Evolutionary conservation across 2,797 vertebrate genomes (phyloP).

Genomic region (Sebastes taczanowskii): DNA sequence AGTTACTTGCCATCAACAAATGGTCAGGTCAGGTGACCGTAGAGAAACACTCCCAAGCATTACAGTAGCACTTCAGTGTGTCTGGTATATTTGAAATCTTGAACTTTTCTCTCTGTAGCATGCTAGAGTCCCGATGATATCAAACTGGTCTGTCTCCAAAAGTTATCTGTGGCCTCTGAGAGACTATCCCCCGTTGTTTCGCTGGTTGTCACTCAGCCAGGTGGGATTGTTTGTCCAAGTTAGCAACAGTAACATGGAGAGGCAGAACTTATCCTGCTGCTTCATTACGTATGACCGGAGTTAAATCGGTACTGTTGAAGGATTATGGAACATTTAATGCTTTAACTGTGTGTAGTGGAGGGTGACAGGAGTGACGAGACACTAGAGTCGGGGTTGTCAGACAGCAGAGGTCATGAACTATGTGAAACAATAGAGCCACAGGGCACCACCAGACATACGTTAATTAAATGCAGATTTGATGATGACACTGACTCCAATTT

Average conservation of each 20-base stretch:
- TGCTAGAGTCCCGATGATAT: slow-evolving; percentile 17
- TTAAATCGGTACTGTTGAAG: slow-evolving; percentile 14
- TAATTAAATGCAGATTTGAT: slow-evolving; percentile 27
- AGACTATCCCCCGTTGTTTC: slow-evolving; percentile 44
- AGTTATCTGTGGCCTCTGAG: slow-evolving; percentile 39
- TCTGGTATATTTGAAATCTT: not conserved
- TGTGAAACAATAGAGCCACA: slow-evolving; percentile 5
- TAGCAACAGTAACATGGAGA: slow-evolving; percentile 17
- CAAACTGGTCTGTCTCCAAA: slow-evolving; percentile 34
- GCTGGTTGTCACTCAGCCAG: slow-evolving; percentile 28
- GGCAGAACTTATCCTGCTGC: slow-evolving; percentile 8
- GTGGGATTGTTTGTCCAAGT: slow-evolving; percentile 28
- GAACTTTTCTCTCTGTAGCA: not conserved
- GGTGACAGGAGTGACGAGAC: not conserved
- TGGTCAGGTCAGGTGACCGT: not conserved
- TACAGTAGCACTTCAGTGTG: not conserved
- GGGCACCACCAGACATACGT: not conserved
- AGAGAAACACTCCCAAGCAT: not conserved
- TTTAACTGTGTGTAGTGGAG: slow-evolving; percentile 17
- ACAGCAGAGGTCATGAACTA: slow-evolving; percentile 42
- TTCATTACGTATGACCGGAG: not conserved
- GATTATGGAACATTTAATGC: slow-evolving; percentile 34
- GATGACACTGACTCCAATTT: slow-evolving; percentile 14
- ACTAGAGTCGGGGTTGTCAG: not conserved
- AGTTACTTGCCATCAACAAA: slow-evolving; percentile 15